phyloP scores from a whole-genome alignment of 2,888 invertebrate genomes.

The Melanchra persicariae region DNA sequence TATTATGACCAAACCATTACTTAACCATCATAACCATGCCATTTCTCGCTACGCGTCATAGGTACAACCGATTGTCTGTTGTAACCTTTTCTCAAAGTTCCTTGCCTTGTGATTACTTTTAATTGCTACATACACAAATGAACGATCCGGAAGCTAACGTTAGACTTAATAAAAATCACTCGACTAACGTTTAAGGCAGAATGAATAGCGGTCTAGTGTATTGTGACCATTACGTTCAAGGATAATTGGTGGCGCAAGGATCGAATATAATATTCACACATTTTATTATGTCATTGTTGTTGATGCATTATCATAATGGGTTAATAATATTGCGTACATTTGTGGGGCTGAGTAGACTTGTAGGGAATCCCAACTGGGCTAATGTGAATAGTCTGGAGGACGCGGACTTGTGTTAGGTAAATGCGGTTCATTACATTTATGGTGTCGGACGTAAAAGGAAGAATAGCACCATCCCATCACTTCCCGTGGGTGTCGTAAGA shows the following conservation, averaged over 20 bases:
- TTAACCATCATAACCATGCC: conserved; percentile 10
- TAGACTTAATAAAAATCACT: conserved; percentile 53
- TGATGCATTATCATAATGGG: conserved; percentile 49
- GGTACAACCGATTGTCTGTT: conserved; percentile 1
- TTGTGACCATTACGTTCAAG: conserved; percentile 62
- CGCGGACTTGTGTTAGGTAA: background rate
- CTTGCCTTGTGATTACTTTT: conserved; percentile 30
- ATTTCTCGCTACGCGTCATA: background rate
- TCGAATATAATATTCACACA: conserved; percentile 60
- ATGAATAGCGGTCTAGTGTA: conserved; percentile 47
- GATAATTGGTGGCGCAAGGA: conserved; percentile 63
- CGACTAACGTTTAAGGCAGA: conserved; percentile 52
- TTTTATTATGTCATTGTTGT: conserved; percentile 63
- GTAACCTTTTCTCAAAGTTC: conserved; percentile 8
- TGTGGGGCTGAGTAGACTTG: conserved; percentile 20
- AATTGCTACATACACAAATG: conserved; percentile 54
- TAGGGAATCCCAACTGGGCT: conserved; percentile 23
- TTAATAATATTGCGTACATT: conserved; percentile 30
- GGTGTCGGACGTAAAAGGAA: too few species aligned
- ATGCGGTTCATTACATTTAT: background rate
- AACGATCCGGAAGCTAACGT: conserved; percentile 59
- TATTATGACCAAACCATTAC: conserved; percentile 1
- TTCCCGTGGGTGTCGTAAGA: too few species aligned
- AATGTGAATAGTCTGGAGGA: background rate
- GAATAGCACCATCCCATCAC: too few species aligned